Evolutionary conservation across 1,140 invertebrate species (phyloP).

Genomic region (Zaprionus taronus): DNA sequence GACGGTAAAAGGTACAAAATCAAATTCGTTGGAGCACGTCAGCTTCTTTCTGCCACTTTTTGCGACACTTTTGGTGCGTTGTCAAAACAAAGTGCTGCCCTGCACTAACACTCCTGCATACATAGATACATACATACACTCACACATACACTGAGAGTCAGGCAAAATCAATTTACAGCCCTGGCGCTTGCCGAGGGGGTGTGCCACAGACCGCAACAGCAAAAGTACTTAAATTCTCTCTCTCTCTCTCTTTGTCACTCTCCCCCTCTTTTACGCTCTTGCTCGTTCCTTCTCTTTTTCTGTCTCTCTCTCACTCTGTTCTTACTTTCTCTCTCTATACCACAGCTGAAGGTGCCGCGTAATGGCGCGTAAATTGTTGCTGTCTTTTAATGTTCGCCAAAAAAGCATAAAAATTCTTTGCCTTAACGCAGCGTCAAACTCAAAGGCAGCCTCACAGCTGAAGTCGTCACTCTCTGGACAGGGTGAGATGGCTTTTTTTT

Average conservation of each 20-base stretch:
- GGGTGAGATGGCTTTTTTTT: neutral
- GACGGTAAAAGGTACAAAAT: slow-evolving; percentile 55
- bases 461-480: neutral
- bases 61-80: slow-evolving; percentile 64
- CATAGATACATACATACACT: slow-evolving; percentile 1
- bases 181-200: slow-evolving; percentile 6
- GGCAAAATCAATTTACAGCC: slow-evolving; percentile 75
- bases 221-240: slow-evolving; percentile 30
- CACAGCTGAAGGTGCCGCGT: neutral
- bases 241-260: neutral
- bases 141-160: slow-evolving; percentile 9
- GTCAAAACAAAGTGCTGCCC: slow-evolving; percentile 71
- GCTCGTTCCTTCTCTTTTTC: neutral
- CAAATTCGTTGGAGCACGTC: slow-evolving; percentile 59
- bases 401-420: slow-evolving; percentile 4
- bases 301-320: neutral
- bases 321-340: neutral
- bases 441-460: neutral
- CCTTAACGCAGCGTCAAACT: neutral
- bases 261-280: neutral
- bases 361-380: slow-evolving; percentile 6
- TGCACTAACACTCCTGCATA: slow-evolving; percentile 9
- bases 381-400: neutral
- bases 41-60: slow-evolving; percentile 51
- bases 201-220: neutral